A percentile compares a stretch with the other conserved stretches of the same genome.
These are phyloP conservation scores for Globia sparganii DNA, from an alignment of 2,888 invertebrate species.

Conservation along the genomic window DNA sequence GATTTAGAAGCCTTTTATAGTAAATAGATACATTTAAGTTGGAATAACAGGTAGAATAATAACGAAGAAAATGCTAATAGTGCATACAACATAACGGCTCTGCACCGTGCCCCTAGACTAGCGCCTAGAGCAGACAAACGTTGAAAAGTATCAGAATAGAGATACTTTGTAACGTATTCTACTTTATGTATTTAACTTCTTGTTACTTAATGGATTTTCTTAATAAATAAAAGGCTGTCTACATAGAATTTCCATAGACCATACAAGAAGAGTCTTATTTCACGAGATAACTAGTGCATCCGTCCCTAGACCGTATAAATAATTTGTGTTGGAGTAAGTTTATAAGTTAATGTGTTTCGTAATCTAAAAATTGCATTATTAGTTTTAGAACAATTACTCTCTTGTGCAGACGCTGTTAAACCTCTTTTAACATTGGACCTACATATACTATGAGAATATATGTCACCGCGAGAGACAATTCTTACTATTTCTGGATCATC, in stretches of 20 bases:
- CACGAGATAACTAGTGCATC: not conserved
- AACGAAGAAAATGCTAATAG: conserved; percentile 34
- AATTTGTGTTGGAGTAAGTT: too few species aligned
- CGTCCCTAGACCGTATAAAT: too few species aligned
- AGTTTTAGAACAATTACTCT: not conserved
- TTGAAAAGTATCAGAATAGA: not conserved
- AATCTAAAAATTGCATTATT: not conserved
- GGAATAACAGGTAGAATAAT: conserved; percentile 31
- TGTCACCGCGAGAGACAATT: not conserved
- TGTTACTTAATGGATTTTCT: not conserved
- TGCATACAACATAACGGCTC: conserved; percentile 22
- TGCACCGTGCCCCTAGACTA: not conserved
- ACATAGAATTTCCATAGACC: too few species aligned
- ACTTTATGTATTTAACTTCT: not conserved
- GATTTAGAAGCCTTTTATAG: conserved; percentile 24
- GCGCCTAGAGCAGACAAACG: not conserved
- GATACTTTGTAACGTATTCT: not conserved
- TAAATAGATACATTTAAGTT: conserved; percentile 44
- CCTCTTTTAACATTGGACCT: not conserved
- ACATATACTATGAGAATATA: not conserved
- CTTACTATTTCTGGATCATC: conserved; percentile 15
- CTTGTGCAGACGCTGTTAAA: not conserved
- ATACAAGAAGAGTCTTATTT: not conserved
- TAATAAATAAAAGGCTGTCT: not conserved
- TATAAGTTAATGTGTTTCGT: too few species aligned